Conservation (phyloP, 2,888 invertebrate species). For the Cryptophagus acutangulus region DNA sequence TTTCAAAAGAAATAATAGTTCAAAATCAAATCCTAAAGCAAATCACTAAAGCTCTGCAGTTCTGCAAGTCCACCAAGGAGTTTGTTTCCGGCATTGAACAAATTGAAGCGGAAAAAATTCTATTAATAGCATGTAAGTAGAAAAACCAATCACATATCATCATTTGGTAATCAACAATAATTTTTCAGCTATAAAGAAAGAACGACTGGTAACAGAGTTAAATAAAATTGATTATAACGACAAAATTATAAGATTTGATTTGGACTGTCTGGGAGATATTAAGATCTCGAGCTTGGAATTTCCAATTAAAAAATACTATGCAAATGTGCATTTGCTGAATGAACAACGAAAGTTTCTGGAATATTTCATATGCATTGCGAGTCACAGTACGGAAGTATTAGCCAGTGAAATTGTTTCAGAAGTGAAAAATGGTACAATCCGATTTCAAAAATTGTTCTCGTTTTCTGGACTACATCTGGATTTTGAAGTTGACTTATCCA, state of each 20-base stretch:
- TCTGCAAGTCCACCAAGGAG: constrained; percentile 24
- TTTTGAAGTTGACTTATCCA: constrained; percentile 22
- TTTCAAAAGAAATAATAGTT: constrained; percentile 4
- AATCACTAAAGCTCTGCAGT: constrained; percentile 28
- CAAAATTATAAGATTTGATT: not conserved
- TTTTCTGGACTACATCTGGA: constrained; percentile 21
- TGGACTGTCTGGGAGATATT: not conserved
- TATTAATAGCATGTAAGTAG: constrained; percentile 28
- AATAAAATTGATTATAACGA: not conserved
- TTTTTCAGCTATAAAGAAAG: constrained; percentile 21
- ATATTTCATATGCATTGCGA: constrained; percentile 22
- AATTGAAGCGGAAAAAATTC: constrained; percentile 30
- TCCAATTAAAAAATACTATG: not conserved
- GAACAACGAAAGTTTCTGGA: constrained; percentile 14
- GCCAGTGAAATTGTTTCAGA: constrained; percentile 22
- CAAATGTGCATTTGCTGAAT: not conserved
- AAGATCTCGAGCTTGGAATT: not conserved
- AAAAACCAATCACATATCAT: constrained; percentile 3
- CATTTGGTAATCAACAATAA: not conserved
- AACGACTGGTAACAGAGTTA: constrained; percentile 11
- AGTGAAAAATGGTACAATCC: constrained; percentile 16
- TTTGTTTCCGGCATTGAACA: constrained; percentile 22
- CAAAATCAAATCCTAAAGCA: constrained; percentile 30
- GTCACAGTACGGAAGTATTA: constrained; percentile 23
- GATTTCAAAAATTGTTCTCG: constrained; percentile 15